Evolutionary conservation across 2,797 vertebrate species (phyloP).

Genomic region (Benthosema pterotum): DNA sequence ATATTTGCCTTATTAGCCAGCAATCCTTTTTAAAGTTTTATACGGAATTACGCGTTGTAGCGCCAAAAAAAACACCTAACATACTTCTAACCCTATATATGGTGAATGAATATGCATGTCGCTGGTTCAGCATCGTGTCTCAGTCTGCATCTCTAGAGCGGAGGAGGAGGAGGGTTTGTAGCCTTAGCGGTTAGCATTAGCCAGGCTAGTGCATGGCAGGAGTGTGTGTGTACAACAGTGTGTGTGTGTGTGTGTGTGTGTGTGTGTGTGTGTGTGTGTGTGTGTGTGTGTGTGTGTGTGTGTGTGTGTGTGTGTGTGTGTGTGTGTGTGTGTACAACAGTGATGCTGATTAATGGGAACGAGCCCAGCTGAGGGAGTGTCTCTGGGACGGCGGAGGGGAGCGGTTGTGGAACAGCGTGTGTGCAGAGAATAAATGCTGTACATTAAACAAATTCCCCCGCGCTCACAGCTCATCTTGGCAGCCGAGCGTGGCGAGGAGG

Average conservation of each 20-base stretch:
- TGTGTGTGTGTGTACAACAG: conserved; percentile 28
- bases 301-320: too few relatives aligned
- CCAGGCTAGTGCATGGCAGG: conserved; percentile 40
- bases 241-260: too few relatives aligned
- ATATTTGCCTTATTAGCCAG: too few relatives aligned
- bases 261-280: too few relatives aligned
- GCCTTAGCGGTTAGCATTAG: conserved; percentile 43
- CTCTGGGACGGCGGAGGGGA: conserved; percentile 65
- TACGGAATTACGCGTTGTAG: too few relatives aligned
- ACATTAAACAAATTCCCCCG: conserved; percentile 76
- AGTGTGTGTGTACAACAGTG: conserved; percentile 33
- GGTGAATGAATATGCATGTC: too few relatives aligned
- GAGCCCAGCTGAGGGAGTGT: conserved; percentile 72
- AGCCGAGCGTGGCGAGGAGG: conserved; percentile 61
- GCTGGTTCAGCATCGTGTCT: background rate
- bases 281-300: too few relatives aligned
- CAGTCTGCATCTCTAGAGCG: background rate
- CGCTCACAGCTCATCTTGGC: conserved; percentile 66
- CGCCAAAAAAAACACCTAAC: too few relatives aligned
- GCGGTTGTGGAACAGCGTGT: conserved; percentile 75
- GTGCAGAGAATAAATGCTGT: conserved; percentile 76
- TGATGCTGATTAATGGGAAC: conserved; percentile 70
- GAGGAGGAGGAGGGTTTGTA: conserved; percentile 26
- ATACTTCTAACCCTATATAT: too few relatives aligned
- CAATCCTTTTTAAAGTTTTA: too few relatives aligned